Evolutionary conservation across 2,888 invertebrate genomes (phyloP).

Genomic region (Yponomeuta evonymella): DNA sequence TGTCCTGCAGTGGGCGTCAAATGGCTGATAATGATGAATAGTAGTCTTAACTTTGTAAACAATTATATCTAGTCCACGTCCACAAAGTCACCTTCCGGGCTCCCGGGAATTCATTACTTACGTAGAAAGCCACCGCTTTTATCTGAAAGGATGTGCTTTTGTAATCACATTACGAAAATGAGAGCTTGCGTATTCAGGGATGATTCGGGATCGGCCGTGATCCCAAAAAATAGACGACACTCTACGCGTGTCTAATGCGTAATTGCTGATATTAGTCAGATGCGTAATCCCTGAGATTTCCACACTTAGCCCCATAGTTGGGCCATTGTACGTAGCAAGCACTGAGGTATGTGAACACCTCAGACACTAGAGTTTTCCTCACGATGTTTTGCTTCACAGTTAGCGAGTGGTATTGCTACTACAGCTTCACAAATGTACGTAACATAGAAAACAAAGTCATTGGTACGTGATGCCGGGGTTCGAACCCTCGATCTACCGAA

Average conservation of each 20-base stretch:
- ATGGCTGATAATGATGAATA: not conserved
- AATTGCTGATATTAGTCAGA: slow-evolving; percentile 21
- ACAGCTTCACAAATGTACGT: too few species aligned
- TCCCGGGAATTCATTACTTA: slow-evolving; percentile 69
- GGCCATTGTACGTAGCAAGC: too few species aligned
- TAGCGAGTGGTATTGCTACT: too few species aligned
- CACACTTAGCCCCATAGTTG: too few species aligned
- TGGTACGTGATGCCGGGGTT: too few species aligned
- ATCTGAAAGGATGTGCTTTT: slow-evolving; percentile 73
- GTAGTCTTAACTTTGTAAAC: not conserved
- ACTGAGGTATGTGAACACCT: too few species aligned
- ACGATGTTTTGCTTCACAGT: too few species aligned
- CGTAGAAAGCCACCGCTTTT: slow-evolving; percentile 65
- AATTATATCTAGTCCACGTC: slow-evolving; percentile 3
- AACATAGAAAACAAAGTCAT: too few species aligned
- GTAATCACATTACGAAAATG: slow-evolving; percentile 75
- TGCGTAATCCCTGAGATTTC: too few species aligned
- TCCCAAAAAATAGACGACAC: slow-evolving; percentile 61
- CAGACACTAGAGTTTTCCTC: too few species aligned
- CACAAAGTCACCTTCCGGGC: slow-evolving; percentile 48
- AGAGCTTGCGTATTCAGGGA: slow-evolving; percentile 65
- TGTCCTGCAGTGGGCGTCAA: too few species aligned
- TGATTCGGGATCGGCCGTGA: slow-evolving; percentile 64
- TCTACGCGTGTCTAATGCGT: slow-evolving; percentile 50
- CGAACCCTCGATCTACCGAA: too few species aligned